phyloP scores from a whole-genome alignment of 2,888 invertebrate species.

The Cremastobaeus sp. region DNA sequence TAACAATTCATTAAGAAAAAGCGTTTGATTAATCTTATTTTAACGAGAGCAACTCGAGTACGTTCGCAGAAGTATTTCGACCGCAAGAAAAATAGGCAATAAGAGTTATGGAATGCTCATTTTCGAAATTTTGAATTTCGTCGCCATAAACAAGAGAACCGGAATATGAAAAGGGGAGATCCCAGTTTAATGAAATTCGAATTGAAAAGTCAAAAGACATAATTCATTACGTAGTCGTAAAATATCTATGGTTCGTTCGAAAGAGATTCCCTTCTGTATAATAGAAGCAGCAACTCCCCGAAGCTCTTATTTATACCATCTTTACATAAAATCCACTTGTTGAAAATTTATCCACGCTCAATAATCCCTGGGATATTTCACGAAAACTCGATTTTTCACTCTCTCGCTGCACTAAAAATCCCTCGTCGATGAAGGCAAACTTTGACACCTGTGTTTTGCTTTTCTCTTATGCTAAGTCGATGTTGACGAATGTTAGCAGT shows the following conservation, averaged over 20 bases:
- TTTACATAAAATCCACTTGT: slow-evolving; percentile 45
- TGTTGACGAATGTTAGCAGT: too few species aligned
- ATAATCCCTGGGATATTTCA: slow-evolving; percentile 50
- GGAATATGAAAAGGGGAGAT: too few species aligned
- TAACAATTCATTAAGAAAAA: too few species aligned
- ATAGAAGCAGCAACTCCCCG: slow-evolving; percentile 24
- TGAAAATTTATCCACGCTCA: slow-evolving; percentile 49
- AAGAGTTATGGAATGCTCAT: too few species aligned
- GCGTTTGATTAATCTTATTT: too few species aligned
- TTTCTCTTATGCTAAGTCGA: slow-evolving; percentile 44
- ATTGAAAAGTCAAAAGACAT: neutral
- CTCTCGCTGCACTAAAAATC: slow-evolving; percentile 38
- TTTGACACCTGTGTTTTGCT: slow-evolving; percentile 48
- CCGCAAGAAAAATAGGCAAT: too few species aligned
- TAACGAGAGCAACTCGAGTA: too few species aligned
- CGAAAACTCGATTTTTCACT: slow-evolving; percentile 49
- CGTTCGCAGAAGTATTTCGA: too few species aligned
- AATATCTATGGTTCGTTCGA: neutral
- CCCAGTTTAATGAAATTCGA: slow-evolving; percentile 2
- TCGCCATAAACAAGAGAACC: too few species aligned
- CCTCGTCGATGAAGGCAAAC: slow-evolving; percentile 41
- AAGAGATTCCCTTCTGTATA: neutral
- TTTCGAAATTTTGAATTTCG: too few species aligned
- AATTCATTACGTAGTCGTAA: slow-evolving; percentile 1
- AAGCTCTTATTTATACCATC: slow-evolving; percentile 46